A percentile compares a stretch with the other conserved stretches of the same genome.
Evolutionary conservation across 2,797 vertebrate species (phyloP).

Genomic region (Pteropus rufus): DNA sequence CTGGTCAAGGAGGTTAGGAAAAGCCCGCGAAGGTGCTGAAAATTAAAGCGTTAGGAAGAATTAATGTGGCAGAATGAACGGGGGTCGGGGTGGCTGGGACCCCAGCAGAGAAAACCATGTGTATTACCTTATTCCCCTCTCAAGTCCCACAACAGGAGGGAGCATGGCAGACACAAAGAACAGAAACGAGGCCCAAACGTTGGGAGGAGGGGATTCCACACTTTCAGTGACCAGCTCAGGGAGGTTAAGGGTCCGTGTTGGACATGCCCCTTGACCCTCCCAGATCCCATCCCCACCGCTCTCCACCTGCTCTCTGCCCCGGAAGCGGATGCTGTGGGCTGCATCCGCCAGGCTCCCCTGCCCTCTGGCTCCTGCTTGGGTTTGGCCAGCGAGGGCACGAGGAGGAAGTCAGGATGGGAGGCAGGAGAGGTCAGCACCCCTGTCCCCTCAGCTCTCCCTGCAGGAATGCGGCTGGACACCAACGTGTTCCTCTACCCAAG

Average conservation of each 20-base stretch:
- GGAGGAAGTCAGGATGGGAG: not conserved
- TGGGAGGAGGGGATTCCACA: not conserved
- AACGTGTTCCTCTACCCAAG: rapidly evolving
- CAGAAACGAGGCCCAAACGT: not conserved
- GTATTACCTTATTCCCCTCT: not conserved
- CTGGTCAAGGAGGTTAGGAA: not conserved
- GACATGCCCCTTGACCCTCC: not conserved
- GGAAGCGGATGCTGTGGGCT: not conserved
- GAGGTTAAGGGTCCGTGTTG: not conserved
- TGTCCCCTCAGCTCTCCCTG: not conserved
- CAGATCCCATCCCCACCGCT: not conserved
- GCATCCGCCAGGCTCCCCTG: not conserved
- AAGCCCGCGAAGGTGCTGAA: not conserved
- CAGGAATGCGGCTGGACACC: not conserved
- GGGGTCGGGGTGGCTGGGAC: not conserved
- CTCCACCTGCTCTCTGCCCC: not conserved
- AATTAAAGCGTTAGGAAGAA: not conserved
- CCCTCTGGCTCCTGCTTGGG: not conserved
- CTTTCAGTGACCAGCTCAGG: not conserved
- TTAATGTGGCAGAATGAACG: not conserved
- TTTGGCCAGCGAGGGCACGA: not conserved
- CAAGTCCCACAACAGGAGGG: not conserved
- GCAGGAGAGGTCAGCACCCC: not conserved
- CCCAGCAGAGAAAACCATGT: no score
- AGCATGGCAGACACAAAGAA: no score